These are phyloP conservation scores for Choloepus didactylus DNA, from an alignment of 2,797 vertebrate species.

Conservation along the genomic window DNA sequence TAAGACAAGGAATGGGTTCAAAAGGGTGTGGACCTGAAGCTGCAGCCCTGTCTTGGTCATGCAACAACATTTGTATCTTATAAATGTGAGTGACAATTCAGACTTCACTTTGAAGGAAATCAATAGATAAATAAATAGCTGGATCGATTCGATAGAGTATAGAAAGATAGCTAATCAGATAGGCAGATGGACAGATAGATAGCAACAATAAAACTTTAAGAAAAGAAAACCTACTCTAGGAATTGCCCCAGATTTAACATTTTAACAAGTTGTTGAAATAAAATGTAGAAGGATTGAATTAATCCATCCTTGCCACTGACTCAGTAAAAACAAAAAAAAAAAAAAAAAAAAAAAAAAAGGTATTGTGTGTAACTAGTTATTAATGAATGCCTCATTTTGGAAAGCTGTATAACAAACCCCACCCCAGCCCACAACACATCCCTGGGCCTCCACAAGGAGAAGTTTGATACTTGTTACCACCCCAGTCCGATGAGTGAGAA, in stretches of 20 bases:
- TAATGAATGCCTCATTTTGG: neutral
- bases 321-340: constrained; percentile 44
- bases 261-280: constrained; percentile 6
- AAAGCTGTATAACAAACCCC: neutral
- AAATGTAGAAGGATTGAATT: neutral
- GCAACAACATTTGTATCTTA: neutral
- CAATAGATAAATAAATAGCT: neutral
- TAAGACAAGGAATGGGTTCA: too few relatives aligned
- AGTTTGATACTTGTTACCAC: neutral
- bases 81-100: neutral
- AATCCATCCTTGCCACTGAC: neutral
- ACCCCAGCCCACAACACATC: neutral
- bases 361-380: neutral
- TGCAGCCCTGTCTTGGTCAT: neutral
- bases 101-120: neutral
- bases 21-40: neutral
- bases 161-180: neutral
- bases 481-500: neutral
- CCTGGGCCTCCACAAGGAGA: neutral
- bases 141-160: neutral
- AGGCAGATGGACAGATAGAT: neutral
- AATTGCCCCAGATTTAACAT: neutral
- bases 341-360: constrained; percentile 42
- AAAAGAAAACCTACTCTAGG: neutral
- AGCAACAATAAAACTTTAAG: neutral